Base-by-base conservation (phyloP, 2,113 vertebrate genomes). In the Ctenodactylus gundi region DNA sequence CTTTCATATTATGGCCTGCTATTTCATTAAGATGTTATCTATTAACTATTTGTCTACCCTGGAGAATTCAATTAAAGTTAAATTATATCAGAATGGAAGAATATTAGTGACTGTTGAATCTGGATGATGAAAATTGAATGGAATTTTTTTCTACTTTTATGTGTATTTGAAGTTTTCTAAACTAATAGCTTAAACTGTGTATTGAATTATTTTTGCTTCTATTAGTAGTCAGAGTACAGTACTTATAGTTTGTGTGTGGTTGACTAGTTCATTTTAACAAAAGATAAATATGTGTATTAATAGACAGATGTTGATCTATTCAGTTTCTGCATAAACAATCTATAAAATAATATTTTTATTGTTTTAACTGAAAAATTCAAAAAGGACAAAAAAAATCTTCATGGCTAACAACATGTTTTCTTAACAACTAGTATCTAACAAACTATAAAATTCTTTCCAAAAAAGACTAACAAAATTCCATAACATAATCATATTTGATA, bases 301-400 rank as follows among this genome's bases (percentile, higher is more conserved):
- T 29, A 65, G 53, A 25, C 72, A 94, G 46, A 93, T 84, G 88
- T 91, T 91, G 90, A 23, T 34, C 17, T 84, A 89, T 58, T 85
- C 36, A 77, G 7, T 92, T 95, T 90, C 39, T 89, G 3, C 51
- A 87, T 94, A 89, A 96, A 96, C 13, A 88, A 75, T 60, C 20
- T 94, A 88, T 68, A 92, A 95, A 86, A 90, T 96, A 95, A 90
- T 70, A 87, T 70, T 94, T 91, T 80, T 92, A 73, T 62, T 90
- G 46, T 94, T 85, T 93, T 93, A 60, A 78, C 34, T 84, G 39
- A 94, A 86, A 96, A 87, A 85, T 46, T 70, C 81, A 92, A 93
- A 75, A 76, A 73, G 39, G 88, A 67, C 39, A 89, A 94, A 96
- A 91, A 85, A 91, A 96, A 91, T 94, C 76, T 87, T 23, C 49